phyloP scores from a whole-genome alignment of 2,797 vertebrate genomes.

The Rallus crepitans region DNA sequence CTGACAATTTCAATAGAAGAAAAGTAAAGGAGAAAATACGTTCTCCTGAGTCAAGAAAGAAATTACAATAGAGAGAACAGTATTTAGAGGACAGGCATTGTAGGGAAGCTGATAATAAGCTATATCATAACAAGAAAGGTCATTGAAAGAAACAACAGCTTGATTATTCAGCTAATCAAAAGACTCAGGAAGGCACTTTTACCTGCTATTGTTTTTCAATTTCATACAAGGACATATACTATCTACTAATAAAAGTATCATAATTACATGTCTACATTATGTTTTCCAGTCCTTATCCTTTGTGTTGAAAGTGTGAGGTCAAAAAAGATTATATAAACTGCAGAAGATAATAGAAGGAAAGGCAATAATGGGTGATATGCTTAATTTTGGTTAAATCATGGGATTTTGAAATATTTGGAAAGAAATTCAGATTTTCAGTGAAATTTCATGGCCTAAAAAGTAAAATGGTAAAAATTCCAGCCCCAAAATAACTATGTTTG shows the following conservation, averaged over 20 bases:
- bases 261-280: background rate
- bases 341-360: background rate
- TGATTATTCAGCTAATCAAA: constrained; percentile 71
- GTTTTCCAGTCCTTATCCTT: background rate
- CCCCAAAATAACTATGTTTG: fast-evolving
- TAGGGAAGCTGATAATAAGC: constrained; percentile 15
- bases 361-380: background rate
- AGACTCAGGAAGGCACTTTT: constrained; percentile 17
- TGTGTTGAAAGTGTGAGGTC: background rate
- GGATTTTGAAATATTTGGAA: background rate
- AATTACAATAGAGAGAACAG: background rate
- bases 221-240: background rate
- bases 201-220: background rate
- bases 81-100: constrained; percentile 8
- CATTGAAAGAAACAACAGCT: constrained; percentile 32
- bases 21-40: background rate
- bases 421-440: background rate
- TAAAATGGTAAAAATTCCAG: background rate
- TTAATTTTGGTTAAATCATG: background rate
- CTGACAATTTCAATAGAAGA: background rate
- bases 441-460: background rate
- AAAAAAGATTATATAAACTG: background rate
- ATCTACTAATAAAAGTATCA: background rate
- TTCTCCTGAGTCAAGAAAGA: background rate
- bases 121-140: constrained; percentile 52